Conservation (phyloP, 2,797 vertebrate genomes). For the Pseudomugil tenellus region DNA sequence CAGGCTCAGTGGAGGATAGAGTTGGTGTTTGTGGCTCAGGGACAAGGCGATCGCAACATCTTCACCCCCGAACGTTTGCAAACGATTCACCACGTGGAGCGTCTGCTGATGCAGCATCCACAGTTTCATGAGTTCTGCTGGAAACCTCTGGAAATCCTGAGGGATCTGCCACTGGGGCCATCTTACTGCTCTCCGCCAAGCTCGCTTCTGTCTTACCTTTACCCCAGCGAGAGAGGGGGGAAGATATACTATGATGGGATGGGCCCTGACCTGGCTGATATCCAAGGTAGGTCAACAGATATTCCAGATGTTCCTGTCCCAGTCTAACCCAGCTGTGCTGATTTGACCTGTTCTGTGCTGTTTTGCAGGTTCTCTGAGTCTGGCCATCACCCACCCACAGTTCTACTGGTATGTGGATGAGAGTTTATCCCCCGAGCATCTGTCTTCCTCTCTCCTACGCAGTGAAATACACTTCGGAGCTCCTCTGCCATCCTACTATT, state of each 20-base stretch:
- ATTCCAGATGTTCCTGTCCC: neutral
- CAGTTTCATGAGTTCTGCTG: constrained; percentile 96
- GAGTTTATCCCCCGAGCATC: constrained; percentile 88
- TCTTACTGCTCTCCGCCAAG: constrained; percentile 97
- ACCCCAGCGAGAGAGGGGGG: constrained; percentile 93
- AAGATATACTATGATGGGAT: constrained; percentile 98
- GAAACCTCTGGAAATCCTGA: constrained; percentile 93
- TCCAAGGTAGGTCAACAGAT: constrained; percentile 85
- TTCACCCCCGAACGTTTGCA: constrained; percentile 93
- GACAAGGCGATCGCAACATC: constrained; percentile 90
- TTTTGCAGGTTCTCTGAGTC: constrained; percentile 89
- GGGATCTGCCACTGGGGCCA: constrained; percentile 92
- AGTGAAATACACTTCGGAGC: constrained; percentile 97
- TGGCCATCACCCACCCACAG: constrained; percentile 98
- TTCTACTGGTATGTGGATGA: constrained; percentile 99
- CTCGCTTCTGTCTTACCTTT: constrained; percentile 96
- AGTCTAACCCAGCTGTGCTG: constrained; percentile 9
- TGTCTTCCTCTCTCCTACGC: constrained; percentile 91
- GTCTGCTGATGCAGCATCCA: constrained; percentile 93
- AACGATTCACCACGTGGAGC: constrained; percentile 93
- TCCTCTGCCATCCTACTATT: constrained; percentile 92
- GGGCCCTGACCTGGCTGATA: constrained; percentile 96
- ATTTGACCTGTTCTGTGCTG: constrained; percentile 11
- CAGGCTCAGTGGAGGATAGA: constrained; percentile 96
- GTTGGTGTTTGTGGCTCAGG: constrained; percentile 94